These are phyloP conservation scores for Chrysolina oricalcia DNA, from an alignment of 2,888 invertebrate genomes.

Conservation along the genomic window DNA sequence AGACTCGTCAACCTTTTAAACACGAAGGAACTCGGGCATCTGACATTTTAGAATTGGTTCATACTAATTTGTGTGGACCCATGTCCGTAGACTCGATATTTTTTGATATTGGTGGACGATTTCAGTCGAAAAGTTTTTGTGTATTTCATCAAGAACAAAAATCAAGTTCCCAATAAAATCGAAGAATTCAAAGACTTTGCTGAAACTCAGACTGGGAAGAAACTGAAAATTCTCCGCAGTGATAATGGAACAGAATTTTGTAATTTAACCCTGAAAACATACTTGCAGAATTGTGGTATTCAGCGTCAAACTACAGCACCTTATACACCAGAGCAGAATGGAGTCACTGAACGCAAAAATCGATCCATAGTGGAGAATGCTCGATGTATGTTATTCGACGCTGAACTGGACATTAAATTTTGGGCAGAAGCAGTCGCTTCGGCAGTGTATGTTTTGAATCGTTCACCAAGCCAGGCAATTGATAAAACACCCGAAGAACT, in stretches of 20 bases:
- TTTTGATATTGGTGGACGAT: background rate
- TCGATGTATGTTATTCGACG: slow-evolving; percentile 58
- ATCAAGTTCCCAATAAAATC: background rate
- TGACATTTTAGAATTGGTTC: background rate
- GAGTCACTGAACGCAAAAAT: slow-evolving; percentile 48
- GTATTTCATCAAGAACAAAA: background rate
- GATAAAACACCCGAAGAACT: slow-evolving; percentile 62
- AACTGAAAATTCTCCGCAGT: slow-evolving; percentile 45
- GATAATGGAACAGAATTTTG: slow-evolving; percentile 48
- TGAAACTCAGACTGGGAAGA: slow-evolving; percentile 20
- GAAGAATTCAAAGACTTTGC: background rate
- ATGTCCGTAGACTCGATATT: background rate
- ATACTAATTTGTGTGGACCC: background rate
- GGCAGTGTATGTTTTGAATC: slow-evolving; percentile 56
- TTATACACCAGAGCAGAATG: slow-evolving; percentile 54
- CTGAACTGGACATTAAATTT: slow-evolving; percentile 52
- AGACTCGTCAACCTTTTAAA: too few relatives aligned
- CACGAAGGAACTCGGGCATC: too few relatives aligned
- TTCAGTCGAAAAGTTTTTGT: background rate
- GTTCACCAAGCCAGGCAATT: slow-evolving; percentile 40
- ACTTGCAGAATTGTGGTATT: slow-evolving; percentile 46
- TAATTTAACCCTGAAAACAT: slow-evolving; percentile 29
- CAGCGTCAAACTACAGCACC: slow-evolving; percentile 47
- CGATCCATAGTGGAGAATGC: slow-evolving; percentile 57
- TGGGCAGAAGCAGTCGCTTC: slow-evolving; percentile 59